phyloP scores from a whole-genome alignment of 2,888 invertebrate species.

The Micropterix aruncella region DNA sequence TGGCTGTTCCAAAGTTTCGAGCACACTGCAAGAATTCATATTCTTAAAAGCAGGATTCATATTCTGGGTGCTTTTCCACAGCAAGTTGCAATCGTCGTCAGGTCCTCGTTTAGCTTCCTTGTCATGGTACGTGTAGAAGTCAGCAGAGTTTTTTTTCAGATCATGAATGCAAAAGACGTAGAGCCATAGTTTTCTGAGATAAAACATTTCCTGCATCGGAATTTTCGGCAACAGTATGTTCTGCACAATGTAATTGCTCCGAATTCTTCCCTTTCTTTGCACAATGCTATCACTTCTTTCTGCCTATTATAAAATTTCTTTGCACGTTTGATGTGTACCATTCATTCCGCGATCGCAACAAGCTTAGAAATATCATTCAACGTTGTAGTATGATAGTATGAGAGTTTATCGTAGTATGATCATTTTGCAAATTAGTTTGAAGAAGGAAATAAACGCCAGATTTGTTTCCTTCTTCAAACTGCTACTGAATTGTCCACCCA shows the following conservation, averaged over 20 bases:
- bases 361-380: too few species aligned
- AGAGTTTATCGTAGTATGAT: too few species aligned
- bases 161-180: conserved; percentile 4
- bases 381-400: too few species aligned
- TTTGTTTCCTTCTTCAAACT: too few species aligned
- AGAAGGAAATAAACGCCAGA: too few species aligned
- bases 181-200: conserved; percentile 6
- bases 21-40: not conserved
- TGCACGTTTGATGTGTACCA: not conserved
- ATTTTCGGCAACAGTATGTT: conserved; percentile 5
- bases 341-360: too few species aligned
- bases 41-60: not conserved
- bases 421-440: too few species aligned
- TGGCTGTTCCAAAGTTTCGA: not conserved
- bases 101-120: not conserved
- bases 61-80: not conserved
- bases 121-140: not conserved
- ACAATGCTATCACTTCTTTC: conserved; percentile 7
- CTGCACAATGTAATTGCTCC: conserved; percentile 6
- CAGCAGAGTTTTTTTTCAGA: conserved; percentile 1
- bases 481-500: too few species aligned
- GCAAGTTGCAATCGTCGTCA: not conserved
- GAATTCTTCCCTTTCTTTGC: conserved; percentile 7
- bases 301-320: conserved; percentile 5
- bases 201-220: conserved; percentile 6